A percentile compares a stretch with the other conserved stretches of the same genome.
phyloP scores from a whole-genome alignment of 2,113 vertebrate genomes.

The Cardinalis cardinalis region DNA sequence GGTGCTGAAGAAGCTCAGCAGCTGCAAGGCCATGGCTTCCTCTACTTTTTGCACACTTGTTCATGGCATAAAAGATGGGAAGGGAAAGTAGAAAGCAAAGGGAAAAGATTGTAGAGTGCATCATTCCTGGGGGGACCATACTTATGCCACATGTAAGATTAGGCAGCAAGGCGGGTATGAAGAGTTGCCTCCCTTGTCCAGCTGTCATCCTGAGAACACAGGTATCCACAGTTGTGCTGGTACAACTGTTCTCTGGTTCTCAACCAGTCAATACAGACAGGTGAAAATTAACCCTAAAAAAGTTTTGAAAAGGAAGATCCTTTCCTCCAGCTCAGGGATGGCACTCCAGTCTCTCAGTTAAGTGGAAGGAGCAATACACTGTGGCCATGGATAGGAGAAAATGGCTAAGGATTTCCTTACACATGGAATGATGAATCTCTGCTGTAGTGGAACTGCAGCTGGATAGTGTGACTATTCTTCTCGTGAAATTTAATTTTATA shows the following conservation, averaged over 20 bases:
- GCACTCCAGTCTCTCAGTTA: neutral
- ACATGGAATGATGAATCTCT: neutral
- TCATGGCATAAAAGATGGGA: neutral
- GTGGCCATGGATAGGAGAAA: neutral
- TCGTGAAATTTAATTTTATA: constrained; percentile 22
- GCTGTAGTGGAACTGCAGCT: constrained; percentile 7
- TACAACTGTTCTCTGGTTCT: neutral
- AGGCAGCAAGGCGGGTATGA: neutral
- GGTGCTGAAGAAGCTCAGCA: neutral
- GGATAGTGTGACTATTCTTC: neutral
- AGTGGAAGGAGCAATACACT: neutral
- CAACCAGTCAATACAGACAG: neutral
- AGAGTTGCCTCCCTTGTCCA: neutral
- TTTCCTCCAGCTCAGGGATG: neutral
- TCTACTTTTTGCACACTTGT: neutral
- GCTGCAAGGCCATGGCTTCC: neutral
- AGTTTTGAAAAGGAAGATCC: neutral
- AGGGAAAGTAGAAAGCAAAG: neutral
- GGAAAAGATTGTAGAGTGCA: neutral
- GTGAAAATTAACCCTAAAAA: neutral
- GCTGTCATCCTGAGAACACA: neutral
- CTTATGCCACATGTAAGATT: rapidly evolving
- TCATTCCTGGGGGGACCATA: neutral
- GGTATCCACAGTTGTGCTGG: neutral
- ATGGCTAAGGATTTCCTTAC: neutral